Conservation (phyloP, 2,888 invertebrate species). For the Drosophila monieri region DNA sequence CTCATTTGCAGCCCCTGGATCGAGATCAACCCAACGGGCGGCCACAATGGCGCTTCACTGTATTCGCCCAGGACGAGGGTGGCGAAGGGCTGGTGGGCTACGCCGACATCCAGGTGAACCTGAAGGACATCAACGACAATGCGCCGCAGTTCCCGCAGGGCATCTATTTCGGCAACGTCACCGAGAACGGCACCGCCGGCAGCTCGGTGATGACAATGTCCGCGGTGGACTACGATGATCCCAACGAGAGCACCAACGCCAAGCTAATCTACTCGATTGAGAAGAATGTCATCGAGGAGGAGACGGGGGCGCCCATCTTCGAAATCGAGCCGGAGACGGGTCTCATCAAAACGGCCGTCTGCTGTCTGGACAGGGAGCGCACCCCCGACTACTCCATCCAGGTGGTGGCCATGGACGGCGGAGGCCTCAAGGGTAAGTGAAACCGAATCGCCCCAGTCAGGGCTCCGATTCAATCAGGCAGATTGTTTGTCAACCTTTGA, state of each 20-base stretch:
- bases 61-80: constrained; percentile 97
- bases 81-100: constrained; percentile 97
- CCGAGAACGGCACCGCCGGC: constrained; percentile 98
- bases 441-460: not conserved
- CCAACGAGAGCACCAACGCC: constrained; percentile 97
- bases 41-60: constrained; percentile 97
- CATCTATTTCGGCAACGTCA: constrained; percentile 96
- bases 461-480: constrained; percentile 7
- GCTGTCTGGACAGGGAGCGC: constrained; percentile 95
- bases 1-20: constrained; percentile 91
- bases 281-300: constrained; percentile 98
- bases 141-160: constrained; percentile 97
- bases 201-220: constrained; percentile 99
- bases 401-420: constrained; percentile 97
- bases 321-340: constrained; percentile 98
- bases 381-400: constrained; percentile 98
- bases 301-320: constrained; percentile 97
- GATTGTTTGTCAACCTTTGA: constrained; percentile 5
- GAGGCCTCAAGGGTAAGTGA: constrained; percentile 93
- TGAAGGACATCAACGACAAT: constrained; percentile 98
- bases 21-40: constrained; percentile 98
- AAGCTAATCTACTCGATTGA: constrained; percentile 97
- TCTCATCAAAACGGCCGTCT: constrained; percentile 96
- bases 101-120: constrained; percentile 97
- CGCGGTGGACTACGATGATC: constrained; percentile 98